Evolutionary conservation across 1,140 invertebrate species (phyloP).

Genomic region (Homalodisca vitripennis): DNA sequence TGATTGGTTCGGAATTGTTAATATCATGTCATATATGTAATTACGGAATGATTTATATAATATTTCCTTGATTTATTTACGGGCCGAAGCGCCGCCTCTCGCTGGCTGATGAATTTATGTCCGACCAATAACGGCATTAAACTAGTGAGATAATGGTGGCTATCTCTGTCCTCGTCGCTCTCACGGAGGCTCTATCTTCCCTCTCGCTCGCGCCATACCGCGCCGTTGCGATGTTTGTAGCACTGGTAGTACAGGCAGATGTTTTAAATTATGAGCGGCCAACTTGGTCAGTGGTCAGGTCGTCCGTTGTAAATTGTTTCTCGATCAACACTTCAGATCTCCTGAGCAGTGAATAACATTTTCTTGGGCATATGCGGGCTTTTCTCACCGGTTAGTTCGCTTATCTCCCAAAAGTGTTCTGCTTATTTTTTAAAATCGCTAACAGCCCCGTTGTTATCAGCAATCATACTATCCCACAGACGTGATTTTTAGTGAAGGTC

Average conservation of each 20-base stretch:
- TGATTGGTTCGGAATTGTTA: constrained; percentile 25
- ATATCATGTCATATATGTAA: constrained; percentile 22
- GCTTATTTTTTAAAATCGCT: no score
- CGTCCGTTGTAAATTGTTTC: not conserved
- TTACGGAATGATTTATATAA: constrained; percentile 20
- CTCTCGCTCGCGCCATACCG: no score
- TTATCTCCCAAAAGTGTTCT: no score
- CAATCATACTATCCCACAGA: no score
- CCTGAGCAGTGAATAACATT: no score
- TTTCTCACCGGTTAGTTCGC: no score
- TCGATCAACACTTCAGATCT: not conserved
- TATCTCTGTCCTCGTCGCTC: not conserved
- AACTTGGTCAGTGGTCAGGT: not conserved
- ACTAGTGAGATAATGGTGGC: constrained; percentile 21
- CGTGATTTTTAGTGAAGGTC: no score
- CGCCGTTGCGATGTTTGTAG: not conserved
- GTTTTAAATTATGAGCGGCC: not conserved
- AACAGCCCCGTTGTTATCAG: no score
- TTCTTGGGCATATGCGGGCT: no score
- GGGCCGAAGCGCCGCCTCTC: not conserved
- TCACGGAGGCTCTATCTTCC: not conserved
- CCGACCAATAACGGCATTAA: constrained; percentile 20
- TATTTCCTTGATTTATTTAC: constrained; percentile 16
- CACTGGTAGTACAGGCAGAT: not conserved
- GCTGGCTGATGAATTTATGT: constrained; percentile 18